These are phyloP conservation scores for Hylia prasina DNA, from an alignment of 2,113 vertebrate genomes.

Conservation along the genomic window DNA sequence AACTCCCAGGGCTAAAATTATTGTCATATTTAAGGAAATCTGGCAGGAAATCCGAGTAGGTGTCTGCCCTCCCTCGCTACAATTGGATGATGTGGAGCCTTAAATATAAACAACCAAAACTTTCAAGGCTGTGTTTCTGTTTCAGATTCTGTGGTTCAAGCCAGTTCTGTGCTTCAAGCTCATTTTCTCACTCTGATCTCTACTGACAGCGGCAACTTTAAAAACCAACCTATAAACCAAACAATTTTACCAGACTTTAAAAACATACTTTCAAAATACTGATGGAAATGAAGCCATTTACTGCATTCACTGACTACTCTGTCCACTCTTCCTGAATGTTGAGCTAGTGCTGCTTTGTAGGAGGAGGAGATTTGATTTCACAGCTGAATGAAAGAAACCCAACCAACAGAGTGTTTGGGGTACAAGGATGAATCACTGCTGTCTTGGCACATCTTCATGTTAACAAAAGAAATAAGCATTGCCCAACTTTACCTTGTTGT, in stretches of 20 bases:
- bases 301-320: background rate
- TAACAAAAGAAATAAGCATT: background rate
- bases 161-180: background rate
- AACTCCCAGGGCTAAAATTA: background rate
- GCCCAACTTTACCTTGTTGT: background rate
- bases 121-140: background rate
- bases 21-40: background rate
- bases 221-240: background rate
- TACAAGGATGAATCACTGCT: background rate
- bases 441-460: background rate
- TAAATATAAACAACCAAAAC: background rate
- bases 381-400: background rate
- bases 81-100: background rate
- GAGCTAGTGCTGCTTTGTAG: background rate
- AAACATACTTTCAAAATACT: background rate
- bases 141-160: background rate
- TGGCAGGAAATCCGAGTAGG: slow-evolving; percentile 30
- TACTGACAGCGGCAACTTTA: background rate
- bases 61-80: background rate
- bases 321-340: background rate
- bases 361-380: background rate
- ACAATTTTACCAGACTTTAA: background rate
- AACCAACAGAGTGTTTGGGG: background rate
- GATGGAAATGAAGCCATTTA: background rate
- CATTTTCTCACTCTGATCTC: background rate